phyloP scores from a whole-genome alignment of 2,888 invertebrate genomes.

The Microctonus hyperodae region DNA sequence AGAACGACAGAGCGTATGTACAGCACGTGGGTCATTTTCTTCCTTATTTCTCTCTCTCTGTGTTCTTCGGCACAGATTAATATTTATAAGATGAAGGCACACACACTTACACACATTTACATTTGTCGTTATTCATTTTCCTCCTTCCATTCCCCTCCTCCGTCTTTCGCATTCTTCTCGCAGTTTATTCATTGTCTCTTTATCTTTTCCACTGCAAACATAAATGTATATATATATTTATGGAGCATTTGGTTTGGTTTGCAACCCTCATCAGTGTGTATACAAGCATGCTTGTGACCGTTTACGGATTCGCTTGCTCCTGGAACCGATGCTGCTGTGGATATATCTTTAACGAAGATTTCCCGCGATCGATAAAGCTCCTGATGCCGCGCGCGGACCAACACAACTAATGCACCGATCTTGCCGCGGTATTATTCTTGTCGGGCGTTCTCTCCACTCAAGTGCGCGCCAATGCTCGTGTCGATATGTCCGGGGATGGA shows the following conservation, averaged over 20 bases:
- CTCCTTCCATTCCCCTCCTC: too few species aligned
- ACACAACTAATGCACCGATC: not conserved
- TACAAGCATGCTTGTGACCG: conserved; percentile 11
- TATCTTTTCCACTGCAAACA: too few species aligned
- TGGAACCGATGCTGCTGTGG: not conserved
- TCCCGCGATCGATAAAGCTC: conserved; percentile 25
- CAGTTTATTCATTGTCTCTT: too few species aligned
- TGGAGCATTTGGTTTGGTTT: not conserved
- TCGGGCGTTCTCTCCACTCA: conserved; percentile 7
- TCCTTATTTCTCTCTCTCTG: not conserved
- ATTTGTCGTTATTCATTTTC: too few species aligned
- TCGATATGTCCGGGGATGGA: conserved; percentile 3
- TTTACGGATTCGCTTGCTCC: conserved; percentile 15
- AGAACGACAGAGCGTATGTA: conserved; percentile 14
- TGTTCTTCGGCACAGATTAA: conserved; percentile 27
- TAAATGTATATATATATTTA: not conserved
- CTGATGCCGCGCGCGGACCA: not conserved
- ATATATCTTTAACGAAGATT: conserved; percentile 22
- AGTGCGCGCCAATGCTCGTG: not conserved
- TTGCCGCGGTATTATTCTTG: not conserved
- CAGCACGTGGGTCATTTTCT: conserved; percentile 20
- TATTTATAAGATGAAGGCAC: conserved; percentile 31
- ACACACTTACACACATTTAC: not conserved
- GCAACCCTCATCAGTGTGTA: conserved; percentile 7
- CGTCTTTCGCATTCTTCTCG: too few species aligned